A percentile compares a stretch with the other conserved stretches of the same genome.
Evolutionary conservation across 2,888 invertebrate species (phyloP).

Genomic region (Stratiomys singularior): DNA sequence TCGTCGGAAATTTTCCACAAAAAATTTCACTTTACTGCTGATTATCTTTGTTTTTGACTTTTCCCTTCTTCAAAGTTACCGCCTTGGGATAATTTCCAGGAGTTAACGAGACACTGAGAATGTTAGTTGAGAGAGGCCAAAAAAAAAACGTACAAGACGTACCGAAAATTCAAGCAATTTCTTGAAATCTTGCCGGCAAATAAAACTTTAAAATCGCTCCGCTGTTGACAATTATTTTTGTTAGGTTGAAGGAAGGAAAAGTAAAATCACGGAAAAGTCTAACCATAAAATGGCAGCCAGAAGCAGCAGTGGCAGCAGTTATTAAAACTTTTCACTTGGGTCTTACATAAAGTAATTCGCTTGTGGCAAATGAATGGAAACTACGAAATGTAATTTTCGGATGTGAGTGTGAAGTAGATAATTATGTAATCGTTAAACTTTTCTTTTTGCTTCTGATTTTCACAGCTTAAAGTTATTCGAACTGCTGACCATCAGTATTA

Average conservation of each 20-base stretch:
- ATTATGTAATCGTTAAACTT: too few species aligned
- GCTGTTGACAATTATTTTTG: conserved; percentile 37
- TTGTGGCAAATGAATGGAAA: background rate
- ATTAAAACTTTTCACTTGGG: conserved; percentile 39
- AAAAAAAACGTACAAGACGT: background rate
- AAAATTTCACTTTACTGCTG: conserved; percentile 11
- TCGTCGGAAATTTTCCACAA: conserved; percentile 14
- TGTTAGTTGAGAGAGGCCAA: background rate
- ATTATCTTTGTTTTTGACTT: background rate
- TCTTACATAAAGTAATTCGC: background rate
- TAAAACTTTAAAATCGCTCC: conserved; percentile 13
- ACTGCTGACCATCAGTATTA: too few species aligned
- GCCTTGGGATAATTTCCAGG: conserved; percentile 2
- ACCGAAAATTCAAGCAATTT: background rate
- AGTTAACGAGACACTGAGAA: background rate
- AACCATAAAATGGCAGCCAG: conserved; percentile 30
- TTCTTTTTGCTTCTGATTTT: too few species aligned
- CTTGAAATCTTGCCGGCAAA: background rate
- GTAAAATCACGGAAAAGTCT: conserved; percentile 1
- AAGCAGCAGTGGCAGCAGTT: conserved; percentile 8
- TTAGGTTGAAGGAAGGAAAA: background rate
- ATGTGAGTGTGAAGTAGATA: too few species aligned
- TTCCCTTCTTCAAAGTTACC: background rate
- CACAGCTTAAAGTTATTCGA: too few species aligned
- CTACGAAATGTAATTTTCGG: too few species aligned